Percentiles rank a stretch among this genome's conserved stretches.
These are phyloP conservation scores for Crepidodera aurea DNA, from an alignment of 2,888 invertebrate species.

Conservation along the genomic window DNA sequence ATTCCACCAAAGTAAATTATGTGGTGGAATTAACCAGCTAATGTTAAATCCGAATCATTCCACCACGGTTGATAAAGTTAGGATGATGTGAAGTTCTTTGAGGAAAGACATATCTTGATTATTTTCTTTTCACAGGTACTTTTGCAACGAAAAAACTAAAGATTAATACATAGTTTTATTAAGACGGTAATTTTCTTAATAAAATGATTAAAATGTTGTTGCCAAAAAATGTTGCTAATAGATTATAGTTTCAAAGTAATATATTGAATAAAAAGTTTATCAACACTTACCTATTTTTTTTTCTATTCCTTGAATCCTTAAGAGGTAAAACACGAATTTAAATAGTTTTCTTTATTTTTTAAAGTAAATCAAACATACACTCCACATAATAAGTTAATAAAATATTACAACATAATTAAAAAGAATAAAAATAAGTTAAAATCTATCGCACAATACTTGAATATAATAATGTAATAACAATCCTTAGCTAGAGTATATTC, in stretches of 20 bases:
- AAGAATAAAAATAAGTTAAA: slow-evolving; percentile 52
- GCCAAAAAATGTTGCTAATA: slow-evolving; percentile 22
- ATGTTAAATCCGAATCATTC: too few relatives aligned
- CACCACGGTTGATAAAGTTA: background rate
- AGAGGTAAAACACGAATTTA: background rate
- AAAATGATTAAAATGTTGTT: slow-evolving; percentile 14
- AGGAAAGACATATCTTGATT: background rate
- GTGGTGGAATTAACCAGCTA: too few relatives aligned
- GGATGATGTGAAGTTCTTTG: background rate
- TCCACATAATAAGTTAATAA: slow-evolving; percentile 53
- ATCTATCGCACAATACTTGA: slow-evolving; percentile 49
- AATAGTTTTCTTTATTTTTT: slow-evolving; percentile 35
- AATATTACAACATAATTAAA: slow-evolving; percentile 54
- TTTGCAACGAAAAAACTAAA: background rate
- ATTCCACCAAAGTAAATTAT: too few relatives aligned
- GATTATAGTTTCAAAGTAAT: slow-evolving; percentile 6
- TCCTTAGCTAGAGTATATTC: slow-evolving; percentile 47
- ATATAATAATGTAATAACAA: slow-evolving; percentile 47
- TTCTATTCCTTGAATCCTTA: background rate
- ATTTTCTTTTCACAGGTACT: background rate
- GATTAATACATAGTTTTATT: slow-evolving; percentile 1
- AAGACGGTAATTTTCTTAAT: background rate
- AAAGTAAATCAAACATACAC: slow-evolving; percentile 54
- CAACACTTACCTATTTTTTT: background rate
- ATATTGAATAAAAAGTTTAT: slow-evolving; percentile 5